These are phyloP conservation scores for Ceyx margarethae DNA, from an alignment of 2,113 vertebrate species.

Conservation along the genomic window DNA sequence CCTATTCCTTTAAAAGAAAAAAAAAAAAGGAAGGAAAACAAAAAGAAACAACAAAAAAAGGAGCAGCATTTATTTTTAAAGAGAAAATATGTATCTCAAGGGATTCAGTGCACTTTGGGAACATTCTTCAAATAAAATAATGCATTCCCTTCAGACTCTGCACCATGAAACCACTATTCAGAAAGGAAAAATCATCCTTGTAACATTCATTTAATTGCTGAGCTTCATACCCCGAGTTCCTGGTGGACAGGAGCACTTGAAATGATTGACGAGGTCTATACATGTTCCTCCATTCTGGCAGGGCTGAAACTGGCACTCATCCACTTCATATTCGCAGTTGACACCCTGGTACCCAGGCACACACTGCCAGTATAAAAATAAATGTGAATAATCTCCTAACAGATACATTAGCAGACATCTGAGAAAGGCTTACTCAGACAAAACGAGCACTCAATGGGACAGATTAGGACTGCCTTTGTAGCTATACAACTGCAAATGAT, in stretches of 20 bases:
- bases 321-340: conserved; percentile 90
- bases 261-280: conserved; percentile 88
- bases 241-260: conserved; percentile 88
- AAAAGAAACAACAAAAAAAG: rapidly evolving
- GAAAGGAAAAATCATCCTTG: not conserved
- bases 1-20: conserved; percentile 23
- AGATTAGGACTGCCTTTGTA: not conserved
- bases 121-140: conserved; percentile 41
- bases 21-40: not conserved
- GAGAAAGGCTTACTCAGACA: not conserved
- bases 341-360: conserved; percentile 88
- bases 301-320: conserved; percentile 87
- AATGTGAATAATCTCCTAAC: not conserved
- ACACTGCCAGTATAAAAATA: conserved; percentile 73
- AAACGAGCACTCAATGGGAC: not conserved
- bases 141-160: not conserved
- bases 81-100: conserved; percentile 34
- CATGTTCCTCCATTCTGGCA: conserved; percentile 89
- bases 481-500: not conserved
- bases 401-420: not conserved
- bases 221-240: conserved; percentile 85
- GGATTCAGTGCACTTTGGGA: conserved; percentile 38
- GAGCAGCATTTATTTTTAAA: conserved; percentile 42
- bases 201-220: not conserved
- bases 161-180: not conserved